Evolutionary conservation across 37 sponge, comb jelly and placozoan genomes (phyloP).

Genomic region (Halisarca cf. caerulea): DNA sequence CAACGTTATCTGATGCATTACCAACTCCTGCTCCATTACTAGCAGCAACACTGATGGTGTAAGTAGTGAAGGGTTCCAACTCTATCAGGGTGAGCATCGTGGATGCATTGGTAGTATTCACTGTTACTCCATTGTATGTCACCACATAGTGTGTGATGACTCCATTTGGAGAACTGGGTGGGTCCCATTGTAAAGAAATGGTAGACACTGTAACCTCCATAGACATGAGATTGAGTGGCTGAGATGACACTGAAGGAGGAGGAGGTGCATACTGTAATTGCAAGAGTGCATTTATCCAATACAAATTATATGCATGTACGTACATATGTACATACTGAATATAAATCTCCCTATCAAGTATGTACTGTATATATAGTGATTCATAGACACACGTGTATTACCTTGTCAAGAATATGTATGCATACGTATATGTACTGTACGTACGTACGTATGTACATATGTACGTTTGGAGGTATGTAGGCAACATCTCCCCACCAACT

Average conservation of each 20-base stretch:
- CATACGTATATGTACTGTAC: too few species aligned
- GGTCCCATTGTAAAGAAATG: neutral
- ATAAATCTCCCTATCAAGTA: too few species aligned
- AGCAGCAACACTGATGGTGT: neutral
- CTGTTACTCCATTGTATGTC: neutral
- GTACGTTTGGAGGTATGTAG: too few species aligned
- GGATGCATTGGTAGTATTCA: neutral
- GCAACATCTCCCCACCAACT: too few species aligned
- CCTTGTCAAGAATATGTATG: too few species aligned
- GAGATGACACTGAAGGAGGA: slow-evolving; percentile 8
- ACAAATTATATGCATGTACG: neutral
- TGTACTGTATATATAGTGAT: too few species aligned
- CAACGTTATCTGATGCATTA: neutral
- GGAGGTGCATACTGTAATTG: too few species aligned
- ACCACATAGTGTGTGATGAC: neutral
- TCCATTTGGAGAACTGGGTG: neutral
- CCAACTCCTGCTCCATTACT: neutral
- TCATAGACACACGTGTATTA: too few species aligned
- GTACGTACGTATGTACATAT: neutral
- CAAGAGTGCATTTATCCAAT: too few species aligned
- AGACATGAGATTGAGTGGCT: neutral
- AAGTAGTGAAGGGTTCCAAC: neutral
- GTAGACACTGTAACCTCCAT: neutral
- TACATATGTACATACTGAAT: too few species aligned
- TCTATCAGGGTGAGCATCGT: neutral